Conservation (phyloP, 2,113 vertebrate genomes). For the Sinocyclocheilus grahami region DNA sequence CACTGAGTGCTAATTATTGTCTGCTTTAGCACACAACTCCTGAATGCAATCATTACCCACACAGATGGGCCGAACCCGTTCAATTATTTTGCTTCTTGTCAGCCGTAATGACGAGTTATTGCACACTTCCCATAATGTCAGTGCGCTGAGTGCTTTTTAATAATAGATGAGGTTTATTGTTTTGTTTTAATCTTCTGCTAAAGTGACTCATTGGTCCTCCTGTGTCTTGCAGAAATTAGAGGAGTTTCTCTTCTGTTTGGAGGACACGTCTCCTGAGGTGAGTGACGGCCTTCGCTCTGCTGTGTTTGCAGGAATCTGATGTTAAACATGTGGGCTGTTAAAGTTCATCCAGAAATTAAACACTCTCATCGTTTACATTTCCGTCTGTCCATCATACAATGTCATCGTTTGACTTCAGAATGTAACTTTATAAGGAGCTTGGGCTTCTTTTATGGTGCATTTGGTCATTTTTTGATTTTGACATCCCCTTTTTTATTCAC, state of each 20-base stretch:
- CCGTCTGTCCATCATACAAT: not conserved
- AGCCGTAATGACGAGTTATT: slow-evolving; percentile 71
- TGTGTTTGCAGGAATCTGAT: not conserved
- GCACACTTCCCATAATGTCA: slow-evolving; percentile 61
- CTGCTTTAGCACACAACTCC: slow-evolving; percentile 49
- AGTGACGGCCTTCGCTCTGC: not conserved
- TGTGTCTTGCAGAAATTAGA: slow-evolving; percentile 76
- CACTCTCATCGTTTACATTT: no score
- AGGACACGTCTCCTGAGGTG: slow-evolving; percentile 75
- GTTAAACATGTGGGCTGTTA: not conserved
- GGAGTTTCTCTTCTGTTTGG: slow-evolving; percentile 79
- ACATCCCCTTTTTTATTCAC: not conserved
- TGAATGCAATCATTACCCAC: slow-evolving; percentile 63
- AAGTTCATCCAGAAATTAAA: not conserved
- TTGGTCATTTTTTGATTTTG: not conserved
- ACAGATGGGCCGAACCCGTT: slow-evolving; percentile 58
- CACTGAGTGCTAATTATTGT: slow-evolving; percentile 68
- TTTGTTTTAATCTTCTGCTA: slow-evolving; percentile 57
- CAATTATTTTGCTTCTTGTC: slow-evolving; percentile 62
- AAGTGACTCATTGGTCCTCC: slow-evolving; percentile 52
- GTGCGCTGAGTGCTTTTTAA: slow-evolving; percentile 42
- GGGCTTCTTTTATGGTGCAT: not conserved
- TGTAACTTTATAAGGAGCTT: not conserved
- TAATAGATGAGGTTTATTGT: slow-evolving; percentile 66
- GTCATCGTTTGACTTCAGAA: not conserved